A percentile compares a stretch with the other conserved stretches of the same genome.
Evolutionary conservation across 2,797 vertebrate species (phyloP).

Genomic region (Argya squamiceps): DNA sequence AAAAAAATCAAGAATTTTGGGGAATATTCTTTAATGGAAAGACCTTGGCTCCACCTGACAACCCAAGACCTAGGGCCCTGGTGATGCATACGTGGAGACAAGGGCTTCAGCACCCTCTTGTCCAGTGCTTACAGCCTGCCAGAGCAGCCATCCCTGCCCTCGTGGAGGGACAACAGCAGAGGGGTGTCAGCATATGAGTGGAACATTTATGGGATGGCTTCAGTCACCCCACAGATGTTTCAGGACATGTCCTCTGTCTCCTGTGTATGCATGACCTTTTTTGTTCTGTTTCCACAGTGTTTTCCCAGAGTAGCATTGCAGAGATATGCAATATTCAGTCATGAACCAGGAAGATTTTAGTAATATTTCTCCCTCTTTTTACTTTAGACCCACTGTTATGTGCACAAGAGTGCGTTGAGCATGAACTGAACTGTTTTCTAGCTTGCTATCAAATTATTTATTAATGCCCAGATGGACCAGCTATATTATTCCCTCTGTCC

Average conservation of each 20-base stretch:
- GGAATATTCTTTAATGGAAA: background rate
- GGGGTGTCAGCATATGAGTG: background rate
- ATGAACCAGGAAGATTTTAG: background rate
- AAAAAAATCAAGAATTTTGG: background rate
- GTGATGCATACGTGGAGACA: background rate
- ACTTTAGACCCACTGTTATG: background rate
- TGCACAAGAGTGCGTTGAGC: background rate
- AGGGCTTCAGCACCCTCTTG: background rate
- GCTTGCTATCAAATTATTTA: background rate
- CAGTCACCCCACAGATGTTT: background rate
- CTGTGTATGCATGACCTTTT: background rate
- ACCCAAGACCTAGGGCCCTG: rapidly evolving
- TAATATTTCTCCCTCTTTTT: background rate
- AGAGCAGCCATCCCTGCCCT: background rate
- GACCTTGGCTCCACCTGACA: background rate
- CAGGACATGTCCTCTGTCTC: background rate
- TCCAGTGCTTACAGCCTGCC: background rate
- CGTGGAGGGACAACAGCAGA: background rate
- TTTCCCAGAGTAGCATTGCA: background rate
- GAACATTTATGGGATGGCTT: background rate
- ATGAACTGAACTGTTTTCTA: background rate
- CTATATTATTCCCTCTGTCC: background rate
- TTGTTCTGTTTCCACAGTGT: background rate
- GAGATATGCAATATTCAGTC: background rate
- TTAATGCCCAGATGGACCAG: background rate